Evolutionary conservation across 2,888 invertebrate genomes (phyloP).

Genomic region (Mesorhabditis belari): DNA sequence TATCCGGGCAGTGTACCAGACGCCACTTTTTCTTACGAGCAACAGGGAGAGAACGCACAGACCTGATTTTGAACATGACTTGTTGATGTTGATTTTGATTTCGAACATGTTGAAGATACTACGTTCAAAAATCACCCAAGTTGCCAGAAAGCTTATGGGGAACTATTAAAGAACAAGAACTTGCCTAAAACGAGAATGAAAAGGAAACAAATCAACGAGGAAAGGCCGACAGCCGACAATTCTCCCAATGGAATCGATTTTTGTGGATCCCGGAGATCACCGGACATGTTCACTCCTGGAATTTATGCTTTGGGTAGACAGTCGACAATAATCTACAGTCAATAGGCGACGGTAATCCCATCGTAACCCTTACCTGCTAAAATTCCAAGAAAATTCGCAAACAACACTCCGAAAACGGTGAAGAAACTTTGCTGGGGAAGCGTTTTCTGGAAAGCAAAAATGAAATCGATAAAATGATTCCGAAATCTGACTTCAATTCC

Average conservation of each 20-base stretch:
- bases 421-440: constrained; percentile 75
- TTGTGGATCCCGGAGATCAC: constrained; percentile 83
- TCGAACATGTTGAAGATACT: constrained; percentile 78
- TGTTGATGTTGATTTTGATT: constrained; percentile 77
- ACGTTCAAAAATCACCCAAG: too few species aligned
- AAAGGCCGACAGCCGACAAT: constrained; percentile 80
- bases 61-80: too few species aligned
- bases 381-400: constrained; percentile 92
- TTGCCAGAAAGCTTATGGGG: too few species aligned
- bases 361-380: constrained; percentile 64
- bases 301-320: neutral
- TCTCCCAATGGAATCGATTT: constrained; percentile 89
- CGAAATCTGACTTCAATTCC: constrained; percentile 13
- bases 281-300: constrained; percentile 87
- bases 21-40: too few species aligned
- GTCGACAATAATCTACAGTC: neutral
- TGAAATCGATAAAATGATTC: neutral
- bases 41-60: too few species aligned
- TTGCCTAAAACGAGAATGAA: constrained; percentile 79
- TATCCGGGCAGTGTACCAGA: too few species aligned
- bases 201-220: constrained; percentile 78
- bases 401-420: constrained; percentile 91
- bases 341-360: neutral
- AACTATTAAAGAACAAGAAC: too few species aligned
- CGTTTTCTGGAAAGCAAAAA: constrained; percentile 1